Base-by-base conservation (phyloP, 2,113 vertebrate species). In the Mirza zaza region DNA sequence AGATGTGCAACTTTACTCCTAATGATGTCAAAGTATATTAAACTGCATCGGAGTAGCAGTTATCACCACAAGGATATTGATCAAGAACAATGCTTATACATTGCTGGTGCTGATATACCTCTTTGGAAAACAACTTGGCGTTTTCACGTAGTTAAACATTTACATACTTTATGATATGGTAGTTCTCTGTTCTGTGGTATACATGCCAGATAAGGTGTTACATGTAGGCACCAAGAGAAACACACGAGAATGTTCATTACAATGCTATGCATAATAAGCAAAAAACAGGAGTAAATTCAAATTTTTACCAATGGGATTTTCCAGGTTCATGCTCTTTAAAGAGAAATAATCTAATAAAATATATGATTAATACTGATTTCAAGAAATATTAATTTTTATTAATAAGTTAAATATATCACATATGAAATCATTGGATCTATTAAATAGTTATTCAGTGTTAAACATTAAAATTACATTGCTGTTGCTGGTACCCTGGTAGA, bases 331-430 rank as follows among this genome's bases (percentile, higher is more conserved):
- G 55, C 29, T 76, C 29, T 92, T 68, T 82, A 73, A 90, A 73
- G 75, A 82, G 13, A 92, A 94, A 50, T 82, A 73, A 84, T 5
- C 17, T 94, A 92, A 79, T 92, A 61, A 92, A 94, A 94, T 17
- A 61, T 3, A 42, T 70, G 29, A 83, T 87, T 57, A 95, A 73
- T 90, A 86, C 18, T 77, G 34, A 92, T 36, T 76, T 65, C 90
- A 94, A 94, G 27, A 71, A 91, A 89, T 34, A 70, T 55, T 63
- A 8, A 50, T 76, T 76, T 95, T 90, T 65, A 65, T 85, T 86
- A 89, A 23, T 52, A 91, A 89, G 15, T 63, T 67, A 82, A 90
- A 34, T 45, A 67, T 77, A 67, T 50, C 67, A 32, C 27, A 87
- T 50, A 73, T 73, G 14, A 85, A 90, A 57, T 90, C 11, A 20